Evolutionary conservation across 2,888 invertebrate species (phyloP), one percentile per base, ranked within the genome.

Genomic region (Volucella inflata): DNA sequence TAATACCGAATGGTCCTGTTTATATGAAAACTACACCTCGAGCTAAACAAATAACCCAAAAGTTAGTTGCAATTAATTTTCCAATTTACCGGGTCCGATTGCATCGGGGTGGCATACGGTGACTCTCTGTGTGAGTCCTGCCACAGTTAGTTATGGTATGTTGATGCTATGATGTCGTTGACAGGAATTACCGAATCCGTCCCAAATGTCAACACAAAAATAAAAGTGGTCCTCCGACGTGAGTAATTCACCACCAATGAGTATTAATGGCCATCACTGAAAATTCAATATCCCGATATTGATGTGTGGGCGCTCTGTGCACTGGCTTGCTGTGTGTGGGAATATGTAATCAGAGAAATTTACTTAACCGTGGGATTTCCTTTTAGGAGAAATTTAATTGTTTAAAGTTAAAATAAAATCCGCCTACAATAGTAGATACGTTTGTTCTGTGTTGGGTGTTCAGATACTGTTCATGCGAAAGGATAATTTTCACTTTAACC

Each of bases 31-130:
- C 11, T 9, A 21, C 2, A 44, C 55, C 40, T 40, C 71, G 55
- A 50, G 44, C 30, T 78, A 42, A 70, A 16, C 50, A 81, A 81
- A 70, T 71, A 77, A 53, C 67, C 53, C 12, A 78, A 77, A 82
- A 78, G 67, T 72, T 82, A 72, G 67, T 77, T 82, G 57, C 72
- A 82, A 82, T 78, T 78, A 82, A 82, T 78, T 82, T 82, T 55
- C 77, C 44, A 70, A 67, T 71, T 57, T 46, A 62, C 40, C 4
- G 30, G 6, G 4, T 64, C 42, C 38, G 36, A 38, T 16, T 8
- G 40, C 40, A 40, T 17, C 42, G 42, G 30, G 6, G 30, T 30
- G 30, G 30, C 30, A 30, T 6, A 30, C 30, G 6, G 30, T 6
- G 6, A 30, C 30, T 0, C 30, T 30, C 30, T 30, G 30, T 3